phyloP scores from a whole-genome alignment of 1,140 invertebrate species.

The Neodiprion fabricii region DNA sequence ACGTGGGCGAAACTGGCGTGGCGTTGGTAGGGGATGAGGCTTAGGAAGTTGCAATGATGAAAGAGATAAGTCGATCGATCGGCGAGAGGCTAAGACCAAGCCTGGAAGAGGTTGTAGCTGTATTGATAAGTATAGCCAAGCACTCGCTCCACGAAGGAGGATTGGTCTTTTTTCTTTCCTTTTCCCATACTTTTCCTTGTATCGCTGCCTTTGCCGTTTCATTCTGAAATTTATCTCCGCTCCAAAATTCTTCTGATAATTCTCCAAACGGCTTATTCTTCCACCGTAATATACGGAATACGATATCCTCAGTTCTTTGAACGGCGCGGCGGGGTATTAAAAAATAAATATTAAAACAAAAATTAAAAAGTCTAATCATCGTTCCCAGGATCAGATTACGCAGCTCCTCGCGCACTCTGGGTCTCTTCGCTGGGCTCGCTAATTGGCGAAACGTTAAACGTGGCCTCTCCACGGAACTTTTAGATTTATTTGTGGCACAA shows the following conservation, averaged over 20 bases:
- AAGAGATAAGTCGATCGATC: not conserved
- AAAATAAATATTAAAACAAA: slow-evolving; percentile 1
- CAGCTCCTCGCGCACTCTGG: not conserved
- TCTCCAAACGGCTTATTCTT: not conserved
- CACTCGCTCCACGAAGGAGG: not conserved
- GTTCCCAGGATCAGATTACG: slow-evolving; percentile 2
- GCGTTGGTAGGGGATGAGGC: not conserved
- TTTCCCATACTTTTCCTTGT: not conserved
- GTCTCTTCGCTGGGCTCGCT: not conserved
- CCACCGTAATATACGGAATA: not conserved
- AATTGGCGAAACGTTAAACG: slow-evolving; percentile 3
- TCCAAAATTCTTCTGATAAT: not conserved
- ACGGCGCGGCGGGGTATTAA: not conserved
- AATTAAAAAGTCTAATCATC: slow-evolving; percentile 2
- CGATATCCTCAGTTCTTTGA: not conserved
- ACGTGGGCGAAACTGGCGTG: not conserved
- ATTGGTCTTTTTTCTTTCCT: not conserved
- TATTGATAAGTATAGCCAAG: not conserved
- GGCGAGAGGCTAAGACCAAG: not conserved
- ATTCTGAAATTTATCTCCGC: not conserved
- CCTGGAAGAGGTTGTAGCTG: not conserved
- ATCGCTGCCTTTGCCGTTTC: not conserved
- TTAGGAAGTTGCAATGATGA: not conserved
- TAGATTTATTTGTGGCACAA: not conserved
- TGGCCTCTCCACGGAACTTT: slow-evolving; percentile 1